Evolutionary conservation across 2,113 vertebrate species (phyloP), one percentile per base, ranked within the genome.

Genomic region (Heloderma charlesbogerti): DNA sequence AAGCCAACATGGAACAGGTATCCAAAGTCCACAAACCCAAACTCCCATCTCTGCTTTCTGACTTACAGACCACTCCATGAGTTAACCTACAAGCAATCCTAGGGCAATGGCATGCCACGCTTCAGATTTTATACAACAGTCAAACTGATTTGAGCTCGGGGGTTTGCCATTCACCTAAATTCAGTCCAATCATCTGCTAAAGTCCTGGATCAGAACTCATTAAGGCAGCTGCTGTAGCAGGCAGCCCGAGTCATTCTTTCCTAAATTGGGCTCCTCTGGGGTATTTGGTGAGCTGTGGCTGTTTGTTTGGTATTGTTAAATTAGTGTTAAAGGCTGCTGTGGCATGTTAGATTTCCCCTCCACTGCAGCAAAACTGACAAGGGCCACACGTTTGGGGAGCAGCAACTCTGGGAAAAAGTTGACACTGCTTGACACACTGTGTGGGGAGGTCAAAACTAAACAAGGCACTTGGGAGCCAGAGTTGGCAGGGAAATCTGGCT

Each of bases 271-370:
- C 88, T 92, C 82, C 3, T 0, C 77, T 0, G 0, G 63, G 71
- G 74, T 0, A 0, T 84, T 91, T 90, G 94, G 90, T 92, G 88
- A 94, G 92, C 67, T 84, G 88, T 0, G 0, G 86, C 72, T 92
- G 93, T 92, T 95, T 94, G 91, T 93, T 96, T 92, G 94, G 89
- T 85, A 91, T 91, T 95, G 89, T 93, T 89, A 92, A 94, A 95
- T 16, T 88, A 94, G 89, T 4, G 91, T 71, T 94, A 95, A 95
- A 95, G 94, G 95, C 94, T 93, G 94, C 93, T 90, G 90, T 0
- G 0, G 79, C 6, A 0, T 81, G 84, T 79, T 95, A 0, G 0
- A 87, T 91, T 89, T 88, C 93, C 93, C 90, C 84, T 86, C 91
- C 86, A 34, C 90, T 0, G 0, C 8, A 6, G 90, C 91, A 93